These are phyloP conservation scores for Choristoneura fumiferana DNA, from an alignment of 1,140 invertebrate species.

Conservation along the genomic window DNA sequence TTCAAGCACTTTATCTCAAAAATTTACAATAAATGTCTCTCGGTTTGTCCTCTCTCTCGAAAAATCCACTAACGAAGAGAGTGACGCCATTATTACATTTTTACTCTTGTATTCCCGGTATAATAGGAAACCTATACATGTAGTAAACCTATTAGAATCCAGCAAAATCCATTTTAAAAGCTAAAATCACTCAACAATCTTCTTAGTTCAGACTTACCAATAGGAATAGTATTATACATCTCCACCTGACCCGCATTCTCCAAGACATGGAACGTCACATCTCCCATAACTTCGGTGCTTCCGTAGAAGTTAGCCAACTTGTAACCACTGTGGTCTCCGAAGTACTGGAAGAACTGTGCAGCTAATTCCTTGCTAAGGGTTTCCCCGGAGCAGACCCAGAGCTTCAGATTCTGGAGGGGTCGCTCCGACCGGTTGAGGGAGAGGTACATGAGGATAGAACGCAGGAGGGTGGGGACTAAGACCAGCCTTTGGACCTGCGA, in stretches of 20 bases:
- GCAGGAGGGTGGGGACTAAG: conserved; percentile 89
- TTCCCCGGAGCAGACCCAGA: conserved; percentile 93
- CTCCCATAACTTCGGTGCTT: conserved; percentile 86
- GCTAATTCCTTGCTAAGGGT: conserved; percentile 83
- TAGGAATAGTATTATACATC: conserved; percentile 85
- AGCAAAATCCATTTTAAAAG: too few relatives aligned
- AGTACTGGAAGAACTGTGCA: conserved; percentile 85
- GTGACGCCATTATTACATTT: too few relatives aligned
- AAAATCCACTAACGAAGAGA: too few relatives aligned
- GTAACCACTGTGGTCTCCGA: conserved; percentile 79
- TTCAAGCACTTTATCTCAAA: too few relatives aligned
- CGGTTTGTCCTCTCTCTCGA: too few relatives aligned
- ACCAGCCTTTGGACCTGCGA: conserved; percentile 86
- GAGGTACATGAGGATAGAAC: conserved; percentile 86
- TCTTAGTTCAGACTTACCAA: conserved; percentile 84
- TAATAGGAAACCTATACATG: too few relatives aligned
- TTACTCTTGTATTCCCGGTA: too few relatives aligned
- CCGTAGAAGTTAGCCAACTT: conserved; percentile 92
- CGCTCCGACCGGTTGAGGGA: conserved; percentile 70
- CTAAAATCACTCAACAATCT: too few relatives aligned
- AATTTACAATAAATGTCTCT: too few relatives aligned
- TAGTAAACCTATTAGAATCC: too few relatives aligned
- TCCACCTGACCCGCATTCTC: conserved; percentile 80
- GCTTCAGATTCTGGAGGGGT: conserved; percentile 80
- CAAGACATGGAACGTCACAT: conserved; percentile 68